Evolutionary conservation across 2,888 invertebrate genomes (phyloP).

Genomic region (Melieria picta): DNA sequence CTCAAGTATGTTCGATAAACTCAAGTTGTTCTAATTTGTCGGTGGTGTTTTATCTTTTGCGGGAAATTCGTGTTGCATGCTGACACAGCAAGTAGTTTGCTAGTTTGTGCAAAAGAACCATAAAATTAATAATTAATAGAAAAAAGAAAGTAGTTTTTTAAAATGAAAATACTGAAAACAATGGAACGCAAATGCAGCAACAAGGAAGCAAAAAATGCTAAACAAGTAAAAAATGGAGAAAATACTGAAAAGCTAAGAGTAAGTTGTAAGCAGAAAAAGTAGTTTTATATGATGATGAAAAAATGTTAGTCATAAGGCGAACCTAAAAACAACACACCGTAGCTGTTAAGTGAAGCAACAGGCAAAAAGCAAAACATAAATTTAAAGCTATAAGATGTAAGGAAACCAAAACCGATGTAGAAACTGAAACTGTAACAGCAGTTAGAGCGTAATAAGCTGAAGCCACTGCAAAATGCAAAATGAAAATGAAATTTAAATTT

Average conservation of each 20-base stretch:
- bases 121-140: slow-evolving; percentile 18
- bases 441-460: too few species aligned
- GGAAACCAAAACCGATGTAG: too few species aligned
- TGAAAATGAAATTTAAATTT: slow-evolving; percentile 3
- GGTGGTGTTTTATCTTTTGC: background rate
- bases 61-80: slow-evolving; percentile 8
- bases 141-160: slow-evolving; percentile 25
- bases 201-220: slow-evolving; percentile 34
- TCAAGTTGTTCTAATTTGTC: too few species aligned
- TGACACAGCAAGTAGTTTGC: slow-evolving; percentile 19
- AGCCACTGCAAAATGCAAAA: background rate
- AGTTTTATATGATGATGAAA: slow-evolving; percentile 31
- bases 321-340: too few species aligned
- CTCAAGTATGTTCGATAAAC: too few species aligned
- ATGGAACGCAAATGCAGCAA: slow-evolving; percentile 33
- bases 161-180: slow-evolving; percentile 26
- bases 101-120: slow-evolving; percentile 28
- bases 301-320: background rate
- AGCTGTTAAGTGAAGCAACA: too few species aligned
- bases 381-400: background rate
- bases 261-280: slow-evolving; percentile 23
- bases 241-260: slow-evolving; percentile 16
- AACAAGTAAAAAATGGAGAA: slow-evolving; percentile 25
- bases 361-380: background rate
- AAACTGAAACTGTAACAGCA: too few species aligned